Evolutionary conservation across 2,888 invertebrate species (phyloP).

Genomic region (Eudemis profundana): DNA sequence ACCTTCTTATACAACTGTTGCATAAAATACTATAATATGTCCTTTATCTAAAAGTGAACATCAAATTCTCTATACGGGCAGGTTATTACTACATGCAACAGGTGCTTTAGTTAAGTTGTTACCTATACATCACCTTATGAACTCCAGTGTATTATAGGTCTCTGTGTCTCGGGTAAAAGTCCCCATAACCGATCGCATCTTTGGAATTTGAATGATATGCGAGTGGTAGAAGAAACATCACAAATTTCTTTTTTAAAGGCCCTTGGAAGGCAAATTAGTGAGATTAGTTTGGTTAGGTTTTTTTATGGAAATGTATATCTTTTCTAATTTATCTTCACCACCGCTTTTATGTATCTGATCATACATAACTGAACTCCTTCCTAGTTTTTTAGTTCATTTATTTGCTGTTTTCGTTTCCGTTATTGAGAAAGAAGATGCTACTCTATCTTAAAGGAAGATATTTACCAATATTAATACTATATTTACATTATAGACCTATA

Average conservation of each 20-base stretch:
- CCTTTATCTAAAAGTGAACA: no score
- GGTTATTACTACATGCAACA: no score
- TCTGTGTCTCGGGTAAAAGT: no score
- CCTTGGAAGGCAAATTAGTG: conserved; percentile 38
- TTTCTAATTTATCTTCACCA: background rate
- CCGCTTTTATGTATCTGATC: background rate
- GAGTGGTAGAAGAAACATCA: conserved; percentile 11
- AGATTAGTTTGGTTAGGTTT: conserved; percentile 38
- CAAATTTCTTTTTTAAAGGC: conserved; percentile 17
- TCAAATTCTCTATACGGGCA: no score
- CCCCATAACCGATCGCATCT: background rate
- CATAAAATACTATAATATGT: no score
- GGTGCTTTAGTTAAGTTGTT: no score
- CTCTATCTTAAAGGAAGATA: no score
- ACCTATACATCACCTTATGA: no score
- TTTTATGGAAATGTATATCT: background rate
- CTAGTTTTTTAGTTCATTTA: conserved; percentile 3
- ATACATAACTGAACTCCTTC: background rate
- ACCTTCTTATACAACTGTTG: no score
- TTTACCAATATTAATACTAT: no score
- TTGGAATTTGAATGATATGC: background rate
- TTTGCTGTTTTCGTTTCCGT: conserved; percentile 2
- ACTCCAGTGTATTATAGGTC: no score
- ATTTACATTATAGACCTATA: no score
- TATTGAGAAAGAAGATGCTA: background rate